Base-by-base conservation (phyloP, 2,797 vertebrate genomes). In the Phoeniculus purpureus region DNA sequence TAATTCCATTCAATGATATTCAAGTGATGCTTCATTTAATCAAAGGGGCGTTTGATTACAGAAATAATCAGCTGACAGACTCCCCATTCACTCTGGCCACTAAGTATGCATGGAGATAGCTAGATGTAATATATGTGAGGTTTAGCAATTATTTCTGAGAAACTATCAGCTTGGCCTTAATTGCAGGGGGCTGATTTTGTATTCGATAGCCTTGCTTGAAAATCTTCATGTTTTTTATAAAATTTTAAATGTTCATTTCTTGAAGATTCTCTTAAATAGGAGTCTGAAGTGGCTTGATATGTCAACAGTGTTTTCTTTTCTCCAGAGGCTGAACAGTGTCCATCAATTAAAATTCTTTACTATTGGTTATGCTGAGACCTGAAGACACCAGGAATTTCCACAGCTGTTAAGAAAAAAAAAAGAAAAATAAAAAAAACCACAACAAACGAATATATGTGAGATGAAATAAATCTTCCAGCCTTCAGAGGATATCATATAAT, bases 1-100 rank as follows among this genome's bases (percentile, higher is more conserved):
- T 81, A 73, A 93, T 89, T 85, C 66, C 22, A 51, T 81, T 93
- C 73, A 66, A 1, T 74, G 34, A 79, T 91, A 87, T 60, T 76
- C 52, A 60, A 81, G 66, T 3, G 0, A 67, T 87, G 79, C 19
- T 89, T 93, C 56, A 14, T 92, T 94, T 92, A 87, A 85, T 93
- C 73, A 72, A 87, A 93, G 84, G 47, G 32, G 50, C 4, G 1
- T 94, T 96, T 96, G 84, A 87, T 83, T 92, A 75, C 62, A 81
- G 84, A 94, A 94, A 67, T 90, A 87, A 89, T 81, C 90, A 92
- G 40, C 64, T 92, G 90, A 92, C 86, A 68, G 47, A 48, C 58
- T 85, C 62, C 31, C 56, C 72, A 12, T 92, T 93, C 79, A 82
- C 75, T 80, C 71, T 93, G 72, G 51, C 62, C 76, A 40, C 65